Evolutionary conservation across 2,113 vertebrate genomes (phyloP), one percentile per base, ranked within the genome.

Genomic region (Chrysemys picta): DNA sequence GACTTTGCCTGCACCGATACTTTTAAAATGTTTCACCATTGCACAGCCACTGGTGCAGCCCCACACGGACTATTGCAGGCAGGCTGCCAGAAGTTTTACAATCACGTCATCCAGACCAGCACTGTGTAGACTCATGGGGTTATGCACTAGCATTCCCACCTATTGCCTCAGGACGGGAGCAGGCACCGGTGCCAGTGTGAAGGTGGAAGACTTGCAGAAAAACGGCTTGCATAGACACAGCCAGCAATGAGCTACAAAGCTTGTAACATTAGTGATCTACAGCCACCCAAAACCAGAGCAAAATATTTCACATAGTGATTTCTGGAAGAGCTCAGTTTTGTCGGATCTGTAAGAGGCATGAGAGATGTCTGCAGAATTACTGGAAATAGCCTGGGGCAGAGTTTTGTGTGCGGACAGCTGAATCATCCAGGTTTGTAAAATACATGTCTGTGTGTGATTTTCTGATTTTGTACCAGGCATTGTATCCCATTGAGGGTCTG

Each of bases 111-210:
- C 1, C 50, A 24, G 42, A 19, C 75, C 54, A 10, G 35, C 31
- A 3, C 65, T 69, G 65, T 8, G 8, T 80, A 29, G 27, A 8
- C 17, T 42, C 6, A 1, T 0, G 14, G 27, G 13, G 17, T n/a
- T 38, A 69, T 89, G 21, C 1, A 1, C 57, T 65, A 38, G n/a
- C 27, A 0, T 1, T 14, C 52, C n/a, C 85, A 49, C 42, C 62
- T 35, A 5, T 65, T 65, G 76, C 24, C 25, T 38, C 83, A 35
- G 47, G 38, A 52, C 42, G 38, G 56, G 22, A 85, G 29, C 53
- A 85, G 3, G 2, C 76, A 69, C 13, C n/a, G 27, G n/a, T 52
- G 78, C 17, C 49, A 27, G 35, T 50, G 10, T 25, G 2, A 78
- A 69, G 17, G 86, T 14, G 50, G 45, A 50, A 31, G 47, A 6